Conservation (phyloP, 2,888 invertebrate genomes). For the Callosobruchus maculatus region DNA sequence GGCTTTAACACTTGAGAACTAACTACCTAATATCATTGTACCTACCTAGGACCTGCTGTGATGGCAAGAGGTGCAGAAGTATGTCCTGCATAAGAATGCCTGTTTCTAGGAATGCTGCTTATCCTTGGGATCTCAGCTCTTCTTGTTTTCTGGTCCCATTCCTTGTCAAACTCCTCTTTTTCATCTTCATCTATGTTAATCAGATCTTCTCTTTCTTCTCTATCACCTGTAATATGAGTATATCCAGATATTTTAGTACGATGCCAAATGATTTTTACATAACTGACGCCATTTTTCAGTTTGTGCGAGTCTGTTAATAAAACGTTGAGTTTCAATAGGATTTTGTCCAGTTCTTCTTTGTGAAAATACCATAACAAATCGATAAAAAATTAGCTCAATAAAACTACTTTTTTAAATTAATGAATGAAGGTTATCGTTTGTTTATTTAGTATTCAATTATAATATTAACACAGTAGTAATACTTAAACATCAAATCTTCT, state of each 20-base stretch:
- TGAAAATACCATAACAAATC: no score
- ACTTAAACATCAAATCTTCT: no score
- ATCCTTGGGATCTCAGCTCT: constrained; percentile 43
- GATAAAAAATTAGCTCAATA: no score
- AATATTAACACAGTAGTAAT: no score
- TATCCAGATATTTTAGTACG: neutral
- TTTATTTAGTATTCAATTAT: no score
- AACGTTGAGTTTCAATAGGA: no score
- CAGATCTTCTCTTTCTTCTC: constrained; percentile 87
- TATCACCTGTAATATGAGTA: constrained; percentile 57
- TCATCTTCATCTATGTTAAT: constrained; percentile 93
- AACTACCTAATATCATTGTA: constrained; percentile 6
- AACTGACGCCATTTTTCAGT: no score
- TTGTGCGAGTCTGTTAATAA: no score
- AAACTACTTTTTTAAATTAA: no score
- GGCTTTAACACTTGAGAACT: no score
- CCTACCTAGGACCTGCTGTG: constrained; percentile 47
- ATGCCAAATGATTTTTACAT: neutral
- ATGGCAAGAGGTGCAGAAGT: constrained; percentile 42
- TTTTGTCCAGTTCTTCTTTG: no score
- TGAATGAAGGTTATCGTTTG: no score
- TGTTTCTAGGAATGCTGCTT: constrained; percentile 34
- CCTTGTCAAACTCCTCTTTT: constrained; percentile 77
- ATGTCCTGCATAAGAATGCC: constrained; percentile 39
- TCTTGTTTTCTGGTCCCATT: constrained; percentile 54